Conservation (phyloP, 2,113 vertebrate species). For the Uropsilus gracilis region DNA sequence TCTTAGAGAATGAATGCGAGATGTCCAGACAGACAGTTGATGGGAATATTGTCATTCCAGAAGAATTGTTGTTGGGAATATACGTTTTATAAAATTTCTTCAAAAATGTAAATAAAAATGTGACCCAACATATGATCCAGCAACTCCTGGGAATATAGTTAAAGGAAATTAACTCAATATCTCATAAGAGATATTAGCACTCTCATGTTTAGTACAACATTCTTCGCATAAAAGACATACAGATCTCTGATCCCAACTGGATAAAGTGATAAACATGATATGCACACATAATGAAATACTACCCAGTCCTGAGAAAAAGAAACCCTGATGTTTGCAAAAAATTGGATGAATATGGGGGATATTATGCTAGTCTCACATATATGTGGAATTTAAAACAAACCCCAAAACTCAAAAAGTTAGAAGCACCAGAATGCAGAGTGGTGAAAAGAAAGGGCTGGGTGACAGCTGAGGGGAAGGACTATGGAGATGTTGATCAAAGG, state of each 20-base stretch:
- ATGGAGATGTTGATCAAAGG: neutral
- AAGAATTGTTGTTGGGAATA: neutral
- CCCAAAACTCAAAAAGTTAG: neutral
- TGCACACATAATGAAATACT: neutral
- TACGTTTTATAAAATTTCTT: neutral
- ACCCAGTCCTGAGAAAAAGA: neutral
- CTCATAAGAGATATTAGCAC: neutral
- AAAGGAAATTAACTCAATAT: neutral
- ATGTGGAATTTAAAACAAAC: neutral
- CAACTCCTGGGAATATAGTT: neutral
- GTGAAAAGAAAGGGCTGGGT: no score
- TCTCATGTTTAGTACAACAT: neutral
- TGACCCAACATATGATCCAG: neutral
- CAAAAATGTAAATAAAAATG: neutral
- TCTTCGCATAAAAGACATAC: neutral
- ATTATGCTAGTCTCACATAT: neutral
- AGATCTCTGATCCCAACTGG: neutral
- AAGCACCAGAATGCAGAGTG: neutral
- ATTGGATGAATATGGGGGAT: no score
- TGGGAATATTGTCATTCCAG: neutral
- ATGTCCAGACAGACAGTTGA: neutral
- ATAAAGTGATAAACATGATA: neutral
- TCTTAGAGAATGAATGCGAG: neutral
- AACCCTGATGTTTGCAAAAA: neutral
- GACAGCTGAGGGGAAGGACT: neutral